Base-by-base conservation (phyloP, 2,113 vertebrate genomes). In the Triplophysa rosa region DNA sequence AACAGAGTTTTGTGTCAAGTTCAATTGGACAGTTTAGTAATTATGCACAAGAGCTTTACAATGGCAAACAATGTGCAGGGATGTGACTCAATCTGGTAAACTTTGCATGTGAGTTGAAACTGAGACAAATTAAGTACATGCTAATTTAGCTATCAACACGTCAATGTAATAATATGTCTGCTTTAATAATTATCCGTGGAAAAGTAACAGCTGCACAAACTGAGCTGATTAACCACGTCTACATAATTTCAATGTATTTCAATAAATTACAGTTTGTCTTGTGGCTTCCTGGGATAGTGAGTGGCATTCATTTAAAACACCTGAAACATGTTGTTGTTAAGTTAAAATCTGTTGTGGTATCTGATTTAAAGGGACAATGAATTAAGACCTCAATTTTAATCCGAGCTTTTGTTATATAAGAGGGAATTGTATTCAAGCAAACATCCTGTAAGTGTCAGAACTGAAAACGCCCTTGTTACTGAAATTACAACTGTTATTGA, bases 111-210 rank as follows among this genome's bases (percentile, higher is more conserved):
- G 58, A 81, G 24, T 54, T 47, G 26, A 47, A 52, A 63, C 47
- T 10, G 56, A 23, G 54, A 40, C 19, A 74, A 71, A 66, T 70
- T 26, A 40, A 29, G 61, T 24, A 80, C 70, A 58, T 56, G 33
- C 21, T 63, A 77, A 77, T 80, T 63, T 69, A 72, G 49, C 73
- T 21, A 83, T 81, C 82, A 77, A 79, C 58, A 42, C 69, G 79
- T 84, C 80, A 87, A 80, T 80, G 69, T 81, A 84, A 89, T 84
- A 79, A 84, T 58, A 82, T 56, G 71, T 83, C 77, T 66, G n/a
- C 75, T 82, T 84, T 77, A 86, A 66, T 82, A 88, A 90, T 88
- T 87, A 87, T 79, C 74, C 75, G 66, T 77, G 64, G 64, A 83
- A 85, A 73, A 79, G 71, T 85, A 79, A 86, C 85, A 88, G 84